Conservation (phyloP, 23 tunicate species). For the Halocynthia aurantium region DNA sequence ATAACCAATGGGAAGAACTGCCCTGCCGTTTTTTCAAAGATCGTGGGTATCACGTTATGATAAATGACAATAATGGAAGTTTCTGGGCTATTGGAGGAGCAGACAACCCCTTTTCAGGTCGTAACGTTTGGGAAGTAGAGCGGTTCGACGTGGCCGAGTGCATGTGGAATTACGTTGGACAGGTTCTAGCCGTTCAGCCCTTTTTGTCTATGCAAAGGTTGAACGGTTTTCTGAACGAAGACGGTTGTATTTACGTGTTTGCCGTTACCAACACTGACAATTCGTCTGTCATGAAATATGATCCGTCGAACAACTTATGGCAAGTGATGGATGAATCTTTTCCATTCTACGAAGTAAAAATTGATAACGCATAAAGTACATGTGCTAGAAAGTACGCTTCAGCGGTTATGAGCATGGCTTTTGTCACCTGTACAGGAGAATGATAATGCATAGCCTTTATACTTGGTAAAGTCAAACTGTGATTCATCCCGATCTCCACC, state of each 20-base stretch:
- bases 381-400: too few relatives aligned
- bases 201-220: conserved; percentile 53
- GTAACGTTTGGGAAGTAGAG: conserved; percentile 93
- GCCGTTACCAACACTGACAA: conserved; percentile 59
- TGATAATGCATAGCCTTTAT: too few relatives aligned
- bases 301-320: conserved; percentile 44
- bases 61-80: conserved; percentile 35
- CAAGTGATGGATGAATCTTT: conserved; percentile 29
- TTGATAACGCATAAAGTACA: too few relatives aligned
- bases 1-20: conserved; percentile 40
- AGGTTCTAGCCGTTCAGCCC: conserved; percentile 70
- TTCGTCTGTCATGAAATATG: conserved; percentile 38
- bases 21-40: conserved; percentile 39
- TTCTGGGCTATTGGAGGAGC: conserved; percentile 87
- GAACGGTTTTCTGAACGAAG: conserved; percentile 36
- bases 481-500: too few relatives aligned
- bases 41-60: conserved; percentile 84
- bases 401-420: too few relatives aligned
- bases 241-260: conserved; percentile 42
- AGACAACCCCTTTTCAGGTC: conserved; percentile 82
- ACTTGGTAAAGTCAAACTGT: too few relatives aligned
- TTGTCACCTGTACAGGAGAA: too few relatives aligned
- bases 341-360: background rate
- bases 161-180: conserved; percentile 71
- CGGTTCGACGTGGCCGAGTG: conserved; percentile 33